A percentile compares a stretch with the other conserved stretches of the same genome.
These are phyloP conservation scores for Eurystomus glaucurus DNA, from an alignment of 2,797 vertebrate genomes.

Conservation along the genomic window DNA sequence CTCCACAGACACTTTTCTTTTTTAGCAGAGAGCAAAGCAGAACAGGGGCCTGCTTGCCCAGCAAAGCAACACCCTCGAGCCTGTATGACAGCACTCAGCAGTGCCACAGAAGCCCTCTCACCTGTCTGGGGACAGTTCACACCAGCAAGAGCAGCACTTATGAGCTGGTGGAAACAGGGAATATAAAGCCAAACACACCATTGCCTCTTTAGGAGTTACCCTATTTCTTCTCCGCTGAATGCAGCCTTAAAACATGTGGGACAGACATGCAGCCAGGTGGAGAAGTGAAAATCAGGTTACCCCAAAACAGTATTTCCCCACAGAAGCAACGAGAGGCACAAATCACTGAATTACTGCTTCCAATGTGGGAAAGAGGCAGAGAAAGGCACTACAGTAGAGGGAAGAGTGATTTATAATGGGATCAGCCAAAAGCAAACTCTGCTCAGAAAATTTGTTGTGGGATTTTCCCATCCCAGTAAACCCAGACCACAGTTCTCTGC, in stretches of 20 bases:
- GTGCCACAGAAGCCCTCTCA: accelerated
- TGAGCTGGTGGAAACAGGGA: neutral
- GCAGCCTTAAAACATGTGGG: neutral
- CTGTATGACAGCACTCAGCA: neutral
- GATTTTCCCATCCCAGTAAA: neutral
- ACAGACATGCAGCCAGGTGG: neutral
- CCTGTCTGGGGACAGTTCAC: neutral
- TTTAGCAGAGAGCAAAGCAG: neutral
- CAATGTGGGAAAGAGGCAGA: neutral
- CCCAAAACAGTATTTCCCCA: neutral
- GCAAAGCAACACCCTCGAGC: neutral
- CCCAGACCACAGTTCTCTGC: accelerated
- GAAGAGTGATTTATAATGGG: neutral
- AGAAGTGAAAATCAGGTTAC: neutral
- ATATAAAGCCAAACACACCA: neutral
- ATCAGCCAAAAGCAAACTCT: neutral
- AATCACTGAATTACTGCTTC: neutral
- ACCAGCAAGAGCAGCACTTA: neutral
- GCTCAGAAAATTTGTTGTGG: neutral
- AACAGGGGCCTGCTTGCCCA: neutral
- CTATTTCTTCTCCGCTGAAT: neutral
- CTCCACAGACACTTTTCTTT: neutral
- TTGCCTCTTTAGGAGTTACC: neutral
- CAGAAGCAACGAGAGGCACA: neutral
- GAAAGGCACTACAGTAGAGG: neutral